A percentile compares a stretch with the other conserved stretches of the same genome.
These are phyloP conservation scores for Styela plicata DNA, from an alignment of 23 tunicate genomes.

Conservation along the genomic window DNA sequence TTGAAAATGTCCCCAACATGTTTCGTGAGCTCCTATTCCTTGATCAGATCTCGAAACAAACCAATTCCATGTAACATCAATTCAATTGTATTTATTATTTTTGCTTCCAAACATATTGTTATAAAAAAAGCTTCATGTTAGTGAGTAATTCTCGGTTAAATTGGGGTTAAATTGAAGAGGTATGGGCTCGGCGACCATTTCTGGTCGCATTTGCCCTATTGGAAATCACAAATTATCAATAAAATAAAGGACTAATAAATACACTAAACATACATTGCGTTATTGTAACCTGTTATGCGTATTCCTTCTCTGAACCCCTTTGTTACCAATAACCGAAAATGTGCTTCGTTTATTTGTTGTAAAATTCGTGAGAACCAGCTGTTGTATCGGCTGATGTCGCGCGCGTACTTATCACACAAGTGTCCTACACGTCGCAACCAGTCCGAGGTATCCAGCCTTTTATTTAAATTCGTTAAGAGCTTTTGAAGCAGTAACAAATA, in stretches of 20 bases:
- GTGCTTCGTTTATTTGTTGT: conserved; percentile 1
- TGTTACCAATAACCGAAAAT: neutral
- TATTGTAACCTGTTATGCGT: neutral
- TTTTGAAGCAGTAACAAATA: neutral
- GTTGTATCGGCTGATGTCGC: conserved; percentile 14
- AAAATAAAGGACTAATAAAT: neutral
- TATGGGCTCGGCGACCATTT: no score
- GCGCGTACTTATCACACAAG: conserved; percentile 9
- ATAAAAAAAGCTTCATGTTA: no score
- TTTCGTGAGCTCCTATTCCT: no score
- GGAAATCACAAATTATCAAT: no score
- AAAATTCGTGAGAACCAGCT: conserved; percentile 8
- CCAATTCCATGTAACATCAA: no score
- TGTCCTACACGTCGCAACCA: neutral
- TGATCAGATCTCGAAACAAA: no score
- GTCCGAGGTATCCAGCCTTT: neutral
- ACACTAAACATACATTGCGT: neutral
- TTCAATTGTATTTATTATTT: no score
- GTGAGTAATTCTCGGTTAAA: no score
- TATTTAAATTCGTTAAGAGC: conserved; percentile 2
- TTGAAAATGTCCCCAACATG: no score
- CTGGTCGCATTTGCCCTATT: no score
- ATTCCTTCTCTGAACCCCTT: neutral
- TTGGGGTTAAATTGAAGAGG: no score
- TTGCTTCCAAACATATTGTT: no score